Base-by-base conservation (phyloP, 1,140 invertebrate species). In the Pteromalus puparum region DNA sequence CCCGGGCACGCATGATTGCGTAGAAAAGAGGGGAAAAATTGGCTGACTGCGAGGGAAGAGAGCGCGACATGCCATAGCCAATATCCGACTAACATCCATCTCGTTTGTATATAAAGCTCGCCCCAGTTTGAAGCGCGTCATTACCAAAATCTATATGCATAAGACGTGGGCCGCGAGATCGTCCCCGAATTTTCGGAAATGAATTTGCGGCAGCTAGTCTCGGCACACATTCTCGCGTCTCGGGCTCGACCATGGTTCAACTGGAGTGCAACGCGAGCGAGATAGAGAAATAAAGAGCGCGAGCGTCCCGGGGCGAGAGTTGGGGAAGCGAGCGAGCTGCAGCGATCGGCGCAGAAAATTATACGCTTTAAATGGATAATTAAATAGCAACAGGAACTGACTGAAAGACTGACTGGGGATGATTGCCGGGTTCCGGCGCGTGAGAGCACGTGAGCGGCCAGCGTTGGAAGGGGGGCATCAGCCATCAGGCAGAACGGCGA, bases 321-420 rank as follows among this genome's bases (percentile, higher is more conserved):
- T 70, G 34, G 73, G 34, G 73, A 85, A 86, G 87, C 83, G 84
- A 87, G 87, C 84, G 85, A 88, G 86, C n/a, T n/a, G n/a, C 87
- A 87, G 88, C 88, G 89, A 90, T 65, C 61, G 87, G 87, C 88
- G 88, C 87, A 92, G 89, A 91, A 93, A 92, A 93, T 93, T 93
- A 93, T 90, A 93, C 89, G 91, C 87, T 93, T 92, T 93, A 93
- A 93, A 93, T 93, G 92, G 92, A 93, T 93, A 93, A 93, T 93
- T 93, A 93, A 93, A 93, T 93, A 93, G 92, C 91, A 92, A 92
- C 91, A 90, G 89, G 89, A 93, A 92, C 92, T 93, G 92, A 93
- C 92, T 93, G 92, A 93, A 93, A 93, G 92, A 92, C 91, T 92
- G 92, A 91, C 91, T 90, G 90, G 90, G 90, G 92, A 93, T 93